These are phyloP conservation scores for Coelopa frigida DNA, from an alignment of 1,140 invertebrate genomes.

Conservation along the genomic window DNA sequence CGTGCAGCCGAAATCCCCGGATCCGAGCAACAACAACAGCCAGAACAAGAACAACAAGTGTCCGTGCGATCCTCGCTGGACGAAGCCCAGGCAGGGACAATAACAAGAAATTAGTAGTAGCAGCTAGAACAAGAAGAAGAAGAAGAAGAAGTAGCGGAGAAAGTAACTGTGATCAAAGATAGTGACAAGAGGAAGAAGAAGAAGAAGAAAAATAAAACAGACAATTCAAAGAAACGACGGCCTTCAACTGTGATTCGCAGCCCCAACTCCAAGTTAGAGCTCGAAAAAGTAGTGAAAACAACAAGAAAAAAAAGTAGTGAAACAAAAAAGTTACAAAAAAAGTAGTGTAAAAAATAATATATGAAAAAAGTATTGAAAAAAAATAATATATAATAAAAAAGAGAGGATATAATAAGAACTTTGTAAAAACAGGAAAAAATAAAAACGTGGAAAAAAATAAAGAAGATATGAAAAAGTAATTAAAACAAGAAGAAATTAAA, in stretches of 20 bases:
- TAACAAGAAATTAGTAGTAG: background rate
- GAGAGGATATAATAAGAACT: no score
- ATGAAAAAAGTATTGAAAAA: no score
- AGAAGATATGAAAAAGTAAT: no score
- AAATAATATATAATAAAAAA: no score
- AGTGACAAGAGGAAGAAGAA: background rate
- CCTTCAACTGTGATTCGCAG: conserved; percentile 43
- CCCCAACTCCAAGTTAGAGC: conserved; percentile 8
- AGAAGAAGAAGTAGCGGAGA: background rate
- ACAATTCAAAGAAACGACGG: conserved; percentile 21
- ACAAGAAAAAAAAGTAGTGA: conserved; percentile 12
- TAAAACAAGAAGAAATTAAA: no score
- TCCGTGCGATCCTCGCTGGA: background rate
- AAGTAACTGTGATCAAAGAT: background rate
- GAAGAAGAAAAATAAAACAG: background rate
- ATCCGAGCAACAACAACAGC: no score
- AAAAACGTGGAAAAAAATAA: no score
- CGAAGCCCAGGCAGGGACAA: background rate
- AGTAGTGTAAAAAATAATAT: no score
- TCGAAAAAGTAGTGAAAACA: conserved; percentile 7
- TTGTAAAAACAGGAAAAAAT: no score
- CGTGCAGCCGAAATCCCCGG: conserved; percentile 5
- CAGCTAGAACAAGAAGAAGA: background rate
- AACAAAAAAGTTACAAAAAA: no score
- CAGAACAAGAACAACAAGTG: background rate